Base-by-base conservation (phyloP, 1,140 invertebrate genomes). In the Metaphire vulgaris region DNA sequence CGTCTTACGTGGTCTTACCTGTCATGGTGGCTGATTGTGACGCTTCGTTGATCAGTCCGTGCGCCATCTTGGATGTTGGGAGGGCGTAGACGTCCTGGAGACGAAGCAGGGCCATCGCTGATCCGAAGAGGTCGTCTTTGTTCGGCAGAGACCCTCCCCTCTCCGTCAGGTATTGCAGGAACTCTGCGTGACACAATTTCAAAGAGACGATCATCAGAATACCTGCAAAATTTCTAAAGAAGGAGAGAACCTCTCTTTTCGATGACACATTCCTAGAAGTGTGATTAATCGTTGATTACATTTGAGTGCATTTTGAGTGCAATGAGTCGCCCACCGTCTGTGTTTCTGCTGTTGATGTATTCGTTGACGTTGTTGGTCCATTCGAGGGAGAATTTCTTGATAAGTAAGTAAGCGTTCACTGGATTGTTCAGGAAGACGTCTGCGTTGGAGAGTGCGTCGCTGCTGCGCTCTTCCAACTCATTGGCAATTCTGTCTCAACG, bases 341-440 rank as follows among this genome's bases (percentile, higher is more conserved):
- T 80, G 21, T 80, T 76, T 69, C 81, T 83, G 28, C 76, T 79
- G 2, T 81, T 76, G 29, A 82, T 76, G 26, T 72, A 64, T 1
- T 74, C 71, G 29, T 80, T 80, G 29, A 85, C 78, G 68, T 82
- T 76, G 41, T 75, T 77, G 16, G 83, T 83, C 87, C 87, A 89
- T 79, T 99, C 96, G 12, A 92, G 90, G 1, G 95, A 96, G 77
- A 99, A 88, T 79, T 93, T 90, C 87, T 99, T 99, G 67, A 98
- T 95, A 70, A 99, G 87, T 32, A 97, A 89, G 86, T 96, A 99
- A 41, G 96, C 95, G 88, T 98, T 98, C 74, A 99, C 93, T 0
- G 97, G 97, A 88, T 99, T 99, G 0, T 91, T 91, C 33, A 98
- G 87, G 83, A 95, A 96, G 77, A 90, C 89, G 69, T 92, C 90